Evolutionary conservation across 2,113 vertebrate genomes (phyloP).

Genomic region (Syngnathoides biaculeatus): DNA sequence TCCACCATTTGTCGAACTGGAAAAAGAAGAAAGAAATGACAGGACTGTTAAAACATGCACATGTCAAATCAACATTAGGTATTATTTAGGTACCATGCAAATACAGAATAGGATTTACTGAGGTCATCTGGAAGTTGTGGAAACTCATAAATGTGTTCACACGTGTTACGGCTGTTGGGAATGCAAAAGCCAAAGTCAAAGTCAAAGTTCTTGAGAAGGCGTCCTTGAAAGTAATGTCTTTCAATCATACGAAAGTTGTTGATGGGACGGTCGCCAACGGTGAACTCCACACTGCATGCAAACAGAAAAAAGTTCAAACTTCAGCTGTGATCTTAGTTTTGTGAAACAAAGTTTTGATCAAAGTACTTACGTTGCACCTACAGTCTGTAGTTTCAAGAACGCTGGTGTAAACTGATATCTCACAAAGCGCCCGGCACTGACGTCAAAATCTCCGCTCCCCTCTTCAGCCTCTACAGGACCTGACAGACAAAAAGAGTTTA

Average conservation of each 20-base stretch:
- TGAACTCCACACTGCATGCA: conserved; percentile 89
- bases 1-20: conserved; percentile 94
- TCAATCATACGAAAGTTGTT: conserved; percentile 98
- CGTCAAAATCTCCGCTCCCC: conserved; percentile 78
- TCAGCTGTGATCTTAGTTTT: background rate
- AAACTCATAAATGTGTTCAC: conserved; percentile 98
- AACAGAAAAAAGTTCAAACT: background rate
- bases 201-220: conserved; percentile 95
- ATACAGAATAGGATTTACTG: conserved; percentile 75
- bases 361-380: conserved; percentile 92
- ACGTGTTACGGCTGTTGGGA: conserved; percentile 95
- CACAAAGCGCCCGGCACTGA: conserved; percentile 90
- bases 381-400: conserved; percentile 88
- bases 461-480: conserved; percentile 81
- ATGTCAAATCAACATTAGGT: background rate
- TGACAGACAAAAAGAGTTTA: conserved; percentile 48
- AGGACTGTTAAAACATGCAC: background rate
- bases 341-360: background rate
- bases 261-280: conserved; percentile 91
- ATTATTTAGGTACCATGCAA: background rate
- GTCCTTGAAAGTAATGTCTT: conserved; percentile 94
- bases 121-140: conserved; percentile 94
- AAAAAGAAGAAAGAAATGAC: background rate
- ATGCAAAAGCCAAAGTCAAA: conserved; percentile 99
- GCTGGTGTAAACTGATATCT: conserved; percentile 98